Evolutionary conservation across 2,888 invertebrate species (phyloP).

Genomic region (Sarcophaga variegata): DNA sequence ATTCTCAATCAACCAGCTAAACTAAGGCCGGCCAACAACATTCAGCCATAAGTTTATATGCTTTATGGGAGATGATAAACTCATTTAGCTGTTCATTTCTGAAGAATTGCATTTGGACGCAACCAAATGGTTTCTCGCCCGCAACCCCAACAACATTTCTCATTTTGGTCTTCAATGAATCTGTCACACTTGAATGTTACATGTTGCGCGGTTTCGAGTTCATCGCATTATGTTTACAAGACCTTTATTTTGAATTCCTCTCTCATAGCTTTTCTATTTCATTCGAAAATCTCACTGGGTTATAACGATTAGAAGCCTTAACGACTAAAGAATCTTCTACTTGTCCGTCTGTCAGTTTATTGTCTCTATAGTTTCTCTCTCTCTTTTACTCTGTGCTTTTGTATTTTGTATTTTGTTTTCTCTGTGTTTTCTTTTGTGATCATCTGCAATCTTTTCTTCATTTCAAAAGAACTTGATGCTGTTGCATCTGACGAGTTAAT

Average conservation of each 20-base stretch:
- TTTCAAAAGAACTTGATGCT: slow-evolving; percentile 33
- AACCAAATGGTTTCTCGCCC: slow-evolving; percentile 27
- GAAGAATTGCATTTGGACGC: slow-evolving; percentile 53
- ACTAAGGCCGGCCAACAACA: slow-evolving; percentile 42
- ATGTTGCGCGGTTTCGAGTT: too few relatives aligned
- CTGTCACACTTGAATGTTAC: too few relatives aligned
- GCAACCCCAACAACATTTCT: slow-evolving; percentile 39
- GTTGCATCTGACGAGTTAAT: slow-evolving; percentile 69
- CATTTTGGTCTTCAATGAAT: neutral
- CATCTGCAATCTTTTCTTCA: slow-evolving; percentile 39
- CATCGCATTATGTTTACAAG: too few relatives aligned
- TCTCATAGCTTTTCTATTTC: neutral
- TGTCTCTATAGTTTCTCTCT: slow-evolving; percentile 25
- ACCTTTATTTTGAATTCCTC: neutral
- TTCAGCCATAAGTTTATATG: slow-evolving; percentile 57
- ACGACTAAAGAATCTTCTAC: slow-evolving; percentile 22
- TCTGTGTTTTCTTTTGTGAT: neutral
- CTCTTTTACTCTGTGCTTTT: neutral
- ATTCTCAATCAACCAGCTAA: slow-evolving; percentile 38
- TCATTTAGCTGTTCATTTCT: slow-evolving; percentile 64
- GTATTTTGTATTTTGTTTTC: slow-evolving; percentile 11
- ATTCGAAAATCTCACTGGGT: slow-evolving; percentile 31
- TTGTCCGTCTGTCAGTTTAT: slow-evolving; percentile 32
- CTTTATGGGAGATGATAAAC: slow-evolving; percentile 66
- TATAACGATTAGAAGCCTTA: neutral